A percentile compares a stretch with the other conserved stretches of the same genome.
Conservation (phyloP, 2,888 invertebrate species). For the Stenotaenia linearis region DNA sequence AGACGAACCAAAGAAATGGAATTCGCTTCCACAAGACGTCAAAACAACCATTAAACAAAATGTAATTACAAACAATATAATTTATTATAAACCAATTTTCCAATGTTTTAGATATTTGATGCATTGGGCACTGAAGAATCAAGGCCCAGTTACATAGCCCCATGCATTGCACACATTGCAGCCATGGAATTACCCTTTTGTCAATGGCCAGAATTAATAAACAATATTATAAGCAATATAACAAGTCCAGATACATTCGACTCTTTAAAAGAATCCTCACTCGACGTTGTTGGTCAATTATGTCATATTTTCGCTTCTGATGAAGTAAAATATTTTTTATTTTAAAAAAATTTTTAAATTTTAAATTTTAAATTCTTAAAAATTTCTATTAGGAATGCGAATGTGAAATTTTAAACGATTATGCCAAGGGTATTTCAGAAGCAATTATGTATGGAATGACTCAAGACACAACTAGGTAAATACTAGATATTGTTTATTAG, state of each 20-base stretch:
- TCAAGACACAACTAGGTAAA: not conserved
- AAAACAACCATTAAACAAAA: too few species aligned
- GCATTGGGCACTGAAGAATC: not conserved
- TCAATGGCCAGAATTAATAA: not conserved
- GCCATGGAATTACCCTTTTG: not conserved
- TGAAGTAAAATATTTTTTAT: not conserved
- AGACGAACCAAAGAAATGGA: too few species aligned
- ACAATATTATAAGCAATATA: not conserved
- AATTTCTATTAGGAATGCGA: not conserved
- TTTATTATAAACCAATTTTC: too few species aligned
- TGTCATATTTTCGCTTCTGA: not conserved
- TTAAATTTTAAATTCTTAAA: not conserved
- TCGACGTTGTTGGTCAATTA: not conserved
- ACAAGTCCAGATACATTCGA: not conserved
- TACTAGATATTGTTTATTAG: not conserved
- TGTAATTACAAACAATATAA: too few species aligned
- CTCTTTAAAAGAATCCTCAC: not conserved
- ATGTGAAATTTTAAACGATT: not conserved
- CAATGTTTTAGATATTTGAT: not conserved
- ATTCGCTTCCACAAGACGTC: too few species aligned
- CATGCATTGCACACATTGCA: not conserved
- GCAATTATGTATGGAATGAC: not conserved
- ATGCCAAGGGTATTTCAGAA: not conserved
- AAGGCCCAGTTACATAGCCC: not conserved
- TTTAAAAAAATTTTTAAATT: too few species aligned